Base-by-base conservation (phyloP, 2,888 invertebrate genomes). In the Leptogaster cylindrica region DNA sequence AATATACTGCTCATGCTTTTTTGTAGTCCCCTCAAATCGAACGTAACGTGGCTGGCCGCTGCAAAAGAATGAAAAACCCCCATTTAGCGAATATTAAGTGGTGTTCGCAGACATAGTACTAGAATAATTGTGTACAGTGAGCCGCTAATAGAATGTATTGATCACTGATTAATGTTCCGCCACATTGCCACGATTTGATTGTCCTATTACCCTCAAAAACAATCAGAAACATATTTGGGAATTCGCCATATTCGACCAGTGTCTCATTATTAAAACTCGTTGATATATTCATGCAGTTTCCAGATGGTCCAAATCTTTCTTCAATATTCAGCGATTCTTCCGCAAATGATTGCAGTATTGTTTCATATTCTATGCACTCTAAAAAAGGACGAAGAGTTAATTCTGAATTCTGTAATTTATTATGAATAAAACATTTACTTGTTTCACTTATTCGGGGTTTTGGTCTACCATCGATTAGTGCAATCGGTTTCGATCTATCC, bases 121-220 rank as follows among this genome's bases (percentile, higher is more conserved):
- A n/a, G n/a, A n/a, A n/a, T n/a, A n/a, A n/a, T n/a, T n/a, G n/a
- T 20, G 76, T 71, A 70, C 87, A 87, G 73, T 87, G 86, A 0
- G 84, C 86, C 2, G 85, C 85, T 2, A 84, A 85, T 28, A 86
- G 73, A 1, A 86, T 81, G 76, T 81, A 83, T 44, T 75, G 74
- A 7, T 82, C 79, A 46, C 83, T 83, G 14, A 87, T 81, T 27
- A 87, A 74, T 1, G 83, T 81, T 1, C 86, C 87, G 2, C 85
- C 86, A 73, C 87, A 87, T 0, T 55, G 28, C 81, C 80, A 82
- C n/a, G n/a, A n/a, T 51, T 51, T 65, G 41, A 66, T 69, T 20
- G 67, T 44, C 25, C 64, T 66, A 33, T 61, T 48, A 14, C 23
- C 65, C 39, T 70, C 65, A 39, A 70, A 69, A 63, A 73, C 76